These are phyloP conservation scores for Rhaphigaster nebulosa DNA, from an alignment of 2,888 invertebrate genomes.

Conservation along the genomic window DNA sequence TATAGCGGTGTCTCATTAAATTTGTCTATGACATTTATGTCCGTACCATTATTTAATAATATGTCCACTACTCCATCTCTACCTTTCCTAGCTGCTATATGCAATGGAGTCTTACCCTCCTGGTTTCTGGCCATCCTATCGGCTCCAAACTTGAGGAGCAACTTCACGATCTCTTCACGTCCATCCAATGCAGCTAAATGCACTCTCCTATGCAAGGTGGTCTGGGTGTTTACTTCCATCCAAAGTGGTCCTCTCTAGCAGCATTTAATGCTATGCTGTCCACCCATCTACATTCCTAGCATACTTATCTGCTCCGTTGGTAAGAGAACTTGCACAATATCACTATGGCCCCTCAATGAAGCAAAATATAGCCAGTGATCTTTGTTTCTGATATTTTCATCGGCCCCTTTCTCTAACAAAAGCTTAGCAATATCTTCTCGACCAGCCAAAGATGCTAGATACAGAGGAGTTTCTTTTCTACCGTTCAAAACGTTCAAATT, in stretches of 20 bases:
- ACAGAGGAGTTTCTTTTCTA: conserved; percentile 12
- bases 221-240: background rate
- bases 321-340: background rate
- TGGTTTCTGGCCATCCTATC: background rate
- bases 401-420: conserved; percentile 14
- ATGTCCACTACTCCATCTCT: background rate
- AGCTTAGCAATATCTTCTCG: background rate
- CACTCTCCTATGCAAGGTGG: conserved; percentile 2
- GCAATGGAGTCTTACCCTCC: background rate
- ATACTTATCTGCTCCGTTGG: conserved; percentile 13
- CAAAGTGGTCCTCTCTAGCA: background rate
- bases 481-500: background rate
- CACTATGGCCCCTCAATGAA: background rate
- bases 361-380: conserved; percentile 12
- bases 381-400: conserved; percentile 11
- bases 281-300: background rate
- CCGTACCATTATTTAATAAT: background rate
- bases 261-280: background rate
- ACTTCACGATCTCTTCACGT: background rate
- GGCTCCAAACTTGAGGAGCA: background rate
- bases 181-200: background rate
- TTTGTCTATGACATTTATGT: background rate
- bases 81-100: conserved; percentile 20
- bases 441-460: background rate
- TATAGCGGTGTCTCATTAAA: background rate